These are phyloP conservation scores for Eulemur macaco DNA, from an alignment of 2,113 vertebrate genomes.

Conservation along the genomic window DNA sequence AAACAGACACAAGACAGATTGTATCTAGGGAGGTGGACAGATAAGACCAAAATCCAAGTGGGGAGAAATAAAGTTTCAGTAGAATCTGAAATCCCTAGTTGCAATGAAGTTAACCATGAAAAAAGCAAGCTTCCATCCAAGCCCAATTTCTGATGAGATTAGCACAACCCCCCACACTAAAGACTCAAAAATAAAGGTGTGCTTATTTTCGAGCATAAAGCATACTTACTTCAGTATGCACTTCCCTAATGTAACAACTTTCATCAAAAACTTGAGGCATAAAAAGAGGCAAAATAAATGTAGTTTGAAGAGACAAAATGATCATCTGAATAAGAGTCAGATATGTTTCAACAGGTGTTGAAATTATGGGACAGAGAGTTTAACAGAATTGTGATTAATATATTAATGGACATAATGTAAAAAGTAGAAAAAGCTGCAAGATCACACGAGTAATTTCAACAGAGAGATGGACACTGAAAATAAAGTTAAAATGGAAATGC, in stretches of 20 bases:
- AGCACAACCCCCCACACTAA: background rate
- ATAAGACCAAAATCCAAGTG: background rate
- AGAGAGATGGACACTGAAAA: background rate
- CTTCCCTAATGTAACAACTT: background rate
- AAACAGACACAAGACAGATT: background rate
- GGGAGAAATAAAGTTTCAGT: background rate
- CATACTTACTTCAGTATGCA: background rate
- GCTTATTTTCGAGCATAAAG: background rate
- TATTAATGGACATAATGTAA: background rate
- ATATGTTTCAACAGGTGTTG: background rate
- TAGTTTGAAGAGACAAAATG: background rate
- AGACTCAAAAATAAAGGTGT: background rate
- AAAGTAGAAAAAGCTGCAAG: background rate
- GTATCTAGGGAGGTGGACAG: background rate
- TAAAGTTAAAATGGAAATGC: background rate
- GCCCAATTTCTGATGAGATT: background rate
- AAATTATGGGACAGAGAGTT: background rate
- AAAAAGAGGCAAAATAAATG: background rate
- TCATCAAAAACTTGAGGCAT: background rate
- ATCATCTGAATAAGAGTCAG: background rate
- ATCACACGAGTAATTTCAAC: background rate
- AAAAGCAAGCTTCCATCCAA: background rate
- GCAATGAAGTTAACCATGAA: background rate
- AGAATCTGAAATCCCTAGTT: background rate
- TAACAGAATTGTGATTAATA: background rate